Conservation (phyloP, 2,888 invertebrate species). For the Galerucella calmariensis region DNA sequence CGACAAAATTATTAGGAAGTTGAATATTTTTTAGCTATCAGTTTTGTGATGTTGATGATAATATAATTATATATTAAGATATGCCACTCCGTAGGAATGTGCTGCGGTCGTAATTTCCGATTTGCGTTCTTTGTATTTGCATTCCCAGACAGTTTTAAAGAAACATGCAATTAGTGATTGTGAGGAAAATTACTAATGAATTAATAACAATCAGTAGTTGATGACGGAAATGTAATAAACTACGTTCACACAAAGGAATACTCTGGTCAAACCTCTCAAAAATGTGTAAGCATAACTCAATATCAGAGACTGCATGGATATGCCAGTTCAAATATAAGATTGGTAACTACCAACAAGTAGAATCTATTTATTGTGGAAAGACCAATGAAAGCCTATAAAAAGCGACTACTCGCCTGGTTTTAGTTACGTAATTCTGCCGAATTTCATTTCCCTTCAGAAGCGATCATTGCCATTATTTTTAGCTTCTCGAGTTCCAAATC, state of each 20-base stretch:
- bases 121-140: constrained; percentile 44
- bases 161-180: constrained; percentile 44
- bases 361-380: too few relatives aligned
- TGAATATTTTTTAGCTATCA: constrained; percentile 12
- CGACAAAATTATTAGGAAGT: constrained; percentile 28
- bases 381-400: too few relatives aligned
- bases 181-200: constrained; percentile 34
- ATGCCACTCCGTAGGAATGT: constrained; percentile 42
- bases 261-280: not conserved
- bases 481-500: too few relatives aligned
- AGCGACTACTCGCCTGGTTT: too few relatives aligned
- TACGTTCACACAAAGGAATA: not conserved
- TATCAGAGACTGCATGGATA: not conserved
- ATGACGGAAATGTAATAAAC: not conserved
- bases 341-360: too few relatives aligned
- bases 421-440: too few relatives aligned
- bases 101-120: constrained; percentile 45
- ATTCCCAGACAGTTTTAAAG: constrained; percentile 40
- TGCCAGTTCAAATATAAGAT: too few relatives aligned
- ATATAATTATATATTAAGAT: constrained; percentile 44
- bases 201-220: constrained; percentile 30
- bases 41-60: constrained; percentile 42
- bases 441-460: too few relatives aligned
- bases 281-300: not conserved
- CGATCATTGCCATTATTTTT: too few relatives aligned